These are phyloP conservation scores for Hemibagrus wyckioides DNA, from an alignment of 2,113 vertebrate species.

Conservation along the genomic window DNA sequence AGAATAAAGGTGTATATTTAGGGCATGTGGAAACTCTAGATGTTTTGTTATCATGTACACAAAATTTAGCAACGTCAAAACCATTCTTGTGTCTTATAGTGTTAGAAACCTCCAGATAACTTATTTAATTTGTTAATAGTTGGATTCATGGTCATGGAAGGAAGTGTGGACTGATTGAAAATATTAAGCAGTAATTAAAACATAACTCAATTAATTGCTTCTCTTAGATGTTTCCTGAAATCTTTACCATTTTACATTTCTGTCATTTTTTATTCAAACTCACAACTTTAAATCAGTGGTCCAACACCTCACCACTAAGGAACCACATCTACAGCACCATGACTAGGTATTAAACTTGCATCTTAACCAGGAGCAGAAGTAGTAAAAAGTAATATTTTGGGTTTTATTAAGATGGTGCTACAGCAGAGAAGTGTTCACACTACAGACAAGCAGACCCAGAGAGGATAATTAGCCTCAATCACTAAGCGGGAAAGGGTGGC, in stretches of 20 bases:
- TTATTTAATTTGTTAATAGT: not conserved
- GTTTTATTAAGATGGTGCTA: not conserved
- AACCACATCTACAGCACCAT: not conserved
- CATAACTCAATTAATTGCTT: not conserved
- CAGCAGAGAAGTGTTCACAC: not conserved
- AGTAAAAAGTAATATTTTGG: not conserved
- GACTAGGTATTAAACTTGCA: not conserved
- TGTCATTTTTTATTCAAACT: too few species aligned
- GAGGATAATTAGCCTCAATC: not conserved
- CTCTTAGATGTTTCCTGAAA: not conserved
- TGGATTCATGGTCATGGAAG: not conserved
- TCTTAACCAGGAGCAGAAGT: not conserved
- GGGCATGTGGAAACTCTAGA: not conserved
- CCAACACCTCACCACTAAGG: too few species aligned
- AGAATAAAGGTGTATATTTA: not conserved
- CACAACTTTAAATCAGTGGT: too few species aligned
- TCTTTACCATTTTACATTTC: too few species aligned
- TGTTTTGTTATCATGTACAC: not conserved
- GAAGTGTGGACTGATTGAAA: not conserved
- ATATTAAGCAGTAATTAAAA: not conserved
- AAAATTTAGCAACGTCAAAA: constrained; percentile 19
- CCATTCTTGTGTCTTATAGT: not conserved
- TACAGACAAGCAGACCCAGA: not conserved
- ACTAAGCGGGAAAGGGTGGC: not conserved
- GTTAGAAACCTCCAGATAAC: not conserved